Evolutionary conservation across 2,888 invertebrate genomes (phyloP), one percentile per base, ranked within the genome.

Genomic region (Clitarchus hookeri): DNA sequence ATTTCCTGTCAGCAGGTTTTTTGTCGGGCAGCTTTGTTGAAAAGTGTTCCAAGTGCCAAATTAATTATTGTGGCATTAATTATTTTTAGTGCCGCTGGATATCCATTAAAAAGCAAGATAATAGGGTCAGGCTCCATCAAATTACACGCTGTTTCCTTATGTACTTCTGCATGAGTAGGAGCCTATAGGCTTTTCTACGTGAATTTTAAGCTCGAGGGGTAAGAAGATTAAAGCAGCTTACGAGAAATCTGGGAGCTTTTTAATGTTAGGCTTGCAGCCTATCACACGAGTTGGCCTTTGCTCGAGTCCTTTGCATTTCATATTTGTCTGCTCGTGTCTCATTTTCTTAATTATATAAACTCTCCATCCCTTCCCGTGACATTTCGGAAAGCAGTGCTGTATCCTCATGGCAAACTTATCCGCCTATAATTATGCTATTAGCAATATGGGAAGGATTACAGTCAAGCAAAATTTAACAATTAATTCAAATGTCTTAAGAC

Each of bases 1-100:
- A 82, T 82, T 82, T 82, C 82, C 82, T 65, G 82, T 82, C 82
- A 82, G 82, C 19, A 27, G 27, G 27, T 82, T 82, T 82, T 82
- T 36, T 44, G 82, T 23, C 19, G 44, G 27, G 25, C 19, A 36
- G 27, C 44, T 82, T 82, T 44, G 44, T 16, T 44, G 82, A 82
- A 82, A 82, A 82, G n/a, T 82, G 82, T 36, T 44, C 82, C 44
- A 82, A 82, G 27, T 36, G 44, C 82, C 44, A 82, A 36, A 82
- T 36, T 82, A 82, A 82, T 82, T 82, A 82, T 27, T 82, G 82
- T 19, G 27, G 27, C 82, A 9, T 82, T 82, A 82, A 82, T 82
- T 82, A 82, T 82, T 82, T 82, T 44, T 82, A 82, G 27, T 82
- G 27, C 36, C 44, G 16, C 16, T 82, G 82, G n/a, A 27, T 19